Evolutionary conservation across 2,888 invertebrate species (phyloP), one percentile per base, ranked within the genome.

Genomic region (Miltochrista miniata): DNA sequence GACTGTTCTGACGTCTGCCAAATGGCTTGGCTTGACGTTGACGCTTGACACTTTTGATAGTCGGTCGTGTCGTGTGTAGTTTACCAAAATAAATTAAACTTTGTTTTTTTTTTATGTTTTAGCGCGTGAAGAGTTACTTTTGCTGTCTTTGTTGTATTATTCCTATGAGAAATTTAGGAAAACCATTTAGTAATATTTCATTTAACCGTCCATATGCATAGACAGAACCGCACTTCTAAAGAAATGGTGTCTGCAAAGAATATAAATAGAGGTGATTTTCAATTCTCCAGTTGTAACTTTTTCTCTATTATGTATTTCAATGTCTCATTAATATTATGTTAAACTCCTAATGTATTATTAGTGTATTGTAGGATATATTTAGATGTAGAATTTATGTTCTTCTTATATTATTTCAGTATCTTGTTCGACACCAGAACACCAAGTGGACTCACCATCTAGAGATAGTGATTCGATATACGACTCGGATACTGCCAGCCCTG

Each of bases 401-500:
- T 5, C 18, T 2, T 31, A 31, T 7, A 7, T 31, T 7, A 44
- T 83, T 89, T 54, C 78, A 92, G 92, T 85, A 56, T 73, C 83
- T 10, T 90, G 91, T 68, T 90, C 92, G 9, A 92, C 92, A 10
- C 90, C 90, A 11, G 87, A 88, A 61, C 82, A 79, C 49, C 68
- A 72, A 14, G 62, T 74, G 11, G 85, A 87, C 24, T 90, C 91
- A 1, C 89, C 92, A 8, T 85, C 87, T 7, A 76, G 85, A 48
- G 90, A 90, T 44, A 90, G 89, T 65, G 90, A 89, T 59, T 89
- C 90, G 5, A 64, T 88, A 34, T 85, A 74, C 61, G 88, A 84
- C 56, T 91, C 91, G 0, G 91, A 90, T 42, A 79, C 85, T 11
- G 83, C 83, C 1, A 91, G 91, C 56, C 92, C 92, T 4, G 90